Conservation (phyloP, 2,888 invertebrate species). For the Drosophila melanocephala region DNA sequence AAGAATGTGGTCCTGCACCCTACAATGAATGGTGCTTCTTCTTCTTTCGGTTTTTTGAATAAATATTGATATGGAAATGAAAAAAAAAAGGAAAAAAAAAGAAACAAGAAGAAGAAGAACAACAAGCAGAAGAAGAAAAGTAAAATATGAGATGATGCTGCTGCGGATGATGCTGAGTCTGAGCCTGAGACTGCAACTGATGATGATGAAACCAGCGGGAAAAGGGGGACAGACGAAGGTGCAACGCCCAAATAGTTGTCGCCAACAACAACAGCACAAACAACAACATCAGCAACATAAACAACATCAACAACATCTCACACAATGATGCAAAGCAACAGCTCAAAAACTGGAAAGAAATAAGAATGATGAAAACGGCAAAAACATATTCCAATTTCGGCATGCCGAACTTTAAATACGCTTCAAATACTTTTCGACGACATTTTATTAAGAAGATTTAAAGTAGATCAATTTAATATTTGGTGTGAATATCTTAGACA, state of each 20-base stretch:
- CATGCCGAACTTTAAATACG: conserved; percentile 32
- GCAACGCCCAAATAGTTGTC: conserved; percentile 67
- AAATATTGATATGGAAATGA: conserved; percentile 64
- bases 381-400: not conserved
- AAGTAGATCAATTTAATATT: not conserved
- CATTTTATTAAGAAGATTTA: not conserved
- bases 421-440: conserved; percentile 3
- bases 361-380: conserved; percentile 9
- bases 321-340: conserved; percentile 24
- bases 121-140: conserved; percentile 1
- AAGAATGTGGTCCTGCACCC: conserved; percentile 56
- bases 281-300: conserved; percentile 21
- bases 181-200: not conserved
- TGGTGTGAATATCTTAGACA: conserved; percentile 6
- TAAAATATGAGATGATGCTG: conserved; percentile 25
- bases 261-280: conserved; percentile 34
- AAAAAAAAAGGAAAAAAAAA: not conserved
- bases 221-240: conserved; percentile 44
- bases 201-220: not conserved
- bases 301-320: conserved; percentile 16
- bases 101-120: conserved; percentile 2
- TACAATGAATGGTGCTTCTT: conserved; percentile 11
- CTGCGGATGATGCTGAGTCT: conserved; percentile 8
- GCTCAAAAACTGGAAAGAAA: conserved; percentile 22
- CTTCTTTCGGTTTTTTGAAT: conserved; percentile 29